These are phyloP conservation scores for Notodonta dromedarius DNA, from an alignment of 2,888 invertebrate genomes.

Conservation along the genomic window DNA sequence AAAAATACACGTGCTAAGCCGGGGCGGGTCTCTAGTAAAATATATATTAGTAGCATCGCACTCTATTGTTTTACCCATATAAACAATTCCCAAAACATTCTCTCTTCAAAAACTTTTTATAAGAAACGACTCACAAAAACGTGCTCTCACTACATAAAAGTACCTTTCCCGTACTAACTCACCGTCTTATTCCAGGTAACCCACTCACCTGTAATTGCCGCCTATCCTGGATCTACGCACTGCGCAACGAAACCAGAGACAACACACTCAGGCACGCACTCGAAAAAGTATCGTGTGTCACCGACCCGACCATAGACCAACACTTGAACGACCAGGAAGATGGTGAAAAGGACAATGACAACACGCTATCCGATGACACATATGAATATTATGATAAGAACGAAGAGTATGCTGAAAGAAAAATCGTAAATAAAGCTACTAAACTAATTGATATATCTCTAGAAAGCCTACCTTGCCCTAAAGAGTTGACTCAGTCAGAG, in stretches of 20 bases:
- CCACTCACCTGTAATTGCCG: constrained; percentile 93
- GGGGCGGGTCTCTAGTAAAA: too few relatives aligned
- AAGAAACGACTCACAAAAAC: background rate
- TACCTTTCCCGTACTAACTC: constrained; percentile 27
- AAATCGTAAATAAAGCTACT: constrained; percentile 59
- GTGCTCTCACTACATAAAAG: background rate
- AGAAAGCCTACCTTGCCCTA: constrained; percentile 75
- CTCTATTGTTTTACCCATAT: too few relatives aligned
- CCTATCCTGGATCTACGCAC: constrained; percentile 90
- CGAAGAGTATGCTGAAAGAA: constrained; percentile 62
- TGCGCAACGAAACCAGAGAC: constrained; percentile 90
- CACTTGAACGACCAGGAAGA: constrained; percentile 59
- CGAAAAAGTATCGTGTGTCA: constrained; percentile 89
- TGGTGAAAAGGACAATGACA: constrained; percentile 52
- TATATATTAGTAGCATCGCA: too few relatives aligned
- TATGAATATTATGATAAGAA: constrained; percentile 76
- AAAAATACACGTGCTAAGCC: too few relatives aligned
- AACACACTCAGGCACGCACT: constrained; percentile 86
- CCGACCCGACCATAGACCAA: constrained; percentile 72
- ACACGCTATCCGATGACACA: constrained; percentile 63
- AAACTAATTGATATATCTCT: constrained; percentile 72
- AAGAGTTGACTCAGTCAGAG: constrained; percentile 73
- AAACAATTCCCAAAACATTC: too few relatives aligned
- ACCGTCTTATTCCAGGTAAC: constrained; percentile 86
- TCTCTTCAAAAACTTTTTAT: constrained; percentile 4